Evolutionary conservation across 2,797 vertebrate species (phyloP).

Genomic region (Podargus strigoides): DNA sequence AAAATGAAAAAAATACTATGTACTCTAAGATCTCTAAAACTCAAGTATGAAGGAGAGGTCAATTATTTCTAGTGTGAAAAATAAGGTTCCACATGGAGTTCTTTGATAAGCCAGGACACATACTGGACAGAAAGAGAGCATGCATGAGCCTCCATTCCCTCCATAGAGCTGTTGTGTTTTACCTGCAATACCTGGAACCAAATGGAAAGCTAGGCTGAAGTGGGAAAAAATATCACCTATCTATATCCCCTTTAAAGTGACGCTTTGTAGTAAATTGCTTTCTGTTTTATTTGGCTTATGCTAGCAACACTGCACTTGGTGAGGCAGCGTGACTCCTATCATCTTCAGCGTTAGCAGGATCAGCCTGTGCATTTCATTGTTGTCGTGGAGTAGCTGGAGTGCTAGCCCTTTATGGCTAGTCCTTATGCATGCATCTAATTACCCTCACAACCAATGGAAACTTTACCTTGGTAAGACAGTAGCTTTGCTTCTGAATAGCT

Average conservation of each 20-base stretch:
- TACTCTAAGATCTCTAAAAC: not conserved
- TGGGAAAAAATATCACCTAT: not conserved
- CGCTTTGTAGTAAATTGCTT: not conserved
- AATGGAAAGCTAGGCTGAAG: not conserved
- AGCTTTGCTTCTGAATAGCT: not conserved
- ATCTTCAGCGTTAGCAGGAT: not conserved
- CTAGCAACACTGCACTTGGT: not conserved
- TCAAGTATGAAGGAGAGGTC: not conserved
- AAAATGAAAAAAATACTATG: not conserved
- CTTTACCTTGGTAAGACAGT: not conserved
- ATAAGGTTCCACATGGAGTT: not conserved
- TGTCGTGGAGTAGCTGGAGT: not conserved
- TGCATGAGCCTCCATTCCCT: not conserved
- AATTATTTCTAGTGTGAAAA: not conserved
- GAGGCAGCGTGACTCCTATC: not conserved
- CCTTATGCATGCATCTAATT: not conserved
- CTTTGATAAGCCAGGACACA: not conserved
- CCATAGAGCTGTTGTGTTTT: not conserved
- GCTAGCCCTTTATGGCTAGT: not conserved
- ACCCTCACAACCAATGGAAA: not conserved
- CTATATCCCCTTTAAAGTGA: not conserved
- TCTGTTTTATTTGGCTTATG: not conserved
- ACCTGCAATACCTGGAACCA: not conserved
- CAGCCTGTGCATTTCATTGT: not conserved
- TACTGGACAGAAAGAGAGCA: not conserved